Conservation (phyloP, 1,140 invertebrate genomes). For the Acromyrmex heyeri region DNA sequence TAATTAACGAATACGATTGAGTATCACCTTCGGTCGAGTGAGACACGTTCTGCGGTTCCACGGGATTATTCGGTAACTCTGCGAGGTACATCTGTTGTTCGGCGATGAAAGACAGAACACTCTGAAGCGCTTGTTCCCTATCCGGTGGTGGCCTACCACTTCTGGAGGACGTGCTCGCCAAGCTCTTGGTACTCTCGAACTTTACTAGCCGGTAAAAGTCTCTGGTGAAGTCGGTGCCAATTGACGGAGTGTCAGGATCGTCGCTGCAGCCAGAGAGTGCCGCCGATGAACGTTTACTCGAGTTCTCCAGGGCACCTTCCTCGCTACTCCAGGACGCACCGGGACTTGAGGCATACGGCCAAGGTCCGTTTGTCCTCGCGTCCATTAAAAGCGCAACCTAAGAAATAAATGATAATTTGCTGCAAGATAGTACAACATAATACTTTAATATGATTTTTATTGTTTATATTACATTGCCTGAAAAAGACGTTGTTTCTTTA, state of each 20-base stretch:
- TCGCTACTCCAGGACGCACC: conserved; percentile 83
- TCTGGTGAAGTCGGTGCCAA: conserved; percentile 92
- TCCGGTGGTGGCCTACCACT: conserved; percentile 88
- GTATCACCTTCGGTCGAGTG: conserved; percentile 74
- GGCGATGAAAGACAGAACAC: conserved; percentile 91
- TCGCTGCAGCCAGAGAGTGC: conserved; percentile 90
- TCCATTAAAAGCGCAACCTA: conserved; percentile 82
- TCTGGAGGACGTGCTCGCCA: conserved; percentile 92
- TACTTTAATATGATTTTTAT: not conserved
- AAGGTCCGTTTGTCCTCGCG: conserved; percentile 78
- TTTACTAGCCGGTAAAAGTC: conserved; percentile 93
- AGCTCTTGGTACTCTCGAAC: conserved; percentile 92
- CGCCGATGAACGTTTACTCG: conserved; percentile 89
- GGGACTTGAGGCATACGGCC: conserved; percentile 83
- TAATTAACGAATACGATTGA: not conserved
- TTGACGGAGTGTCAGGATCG: conserved; percentile 89
- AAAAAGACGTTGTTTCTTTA: no score
- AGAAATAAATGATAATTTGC: not conserved
- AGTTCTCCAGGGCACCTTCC: conserved; percentile 81
- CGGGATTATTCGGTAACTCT: conserved; percentile 77
- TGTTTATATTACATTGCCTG: no score
- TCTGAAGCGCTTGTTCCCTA: conserved; percentile 90
- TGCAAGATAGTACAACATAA: not conserved
- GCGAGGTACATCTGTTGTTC: conserved; percentile 91
- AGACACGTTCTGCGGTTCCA: conserved; percentile 69